Conservation (phyloP, 92 coral and sea anemone genomes). For the Muricea muricata region DNA sequence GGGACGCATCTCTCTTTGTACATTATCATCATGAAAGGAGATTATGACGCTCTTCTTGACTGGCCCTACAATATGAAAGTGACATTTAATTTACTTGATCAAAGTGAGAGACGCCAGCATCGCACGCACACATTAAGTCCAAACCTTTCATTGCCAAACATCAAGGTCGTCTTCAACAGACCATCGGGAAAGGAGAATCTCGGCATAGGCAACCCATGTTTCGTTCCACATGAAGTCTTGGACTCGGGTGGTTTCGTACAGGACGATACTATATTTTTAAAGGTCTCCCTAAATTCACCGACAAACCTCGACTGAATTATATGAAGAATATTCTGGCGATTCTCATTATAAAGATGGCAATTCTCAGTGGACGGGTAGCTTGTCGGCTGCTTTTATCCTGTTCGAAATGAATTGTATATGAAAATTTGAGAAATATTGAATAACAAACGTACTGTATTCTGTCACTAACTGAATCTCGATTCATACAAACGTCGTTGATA, state of each 20-base stretch:
- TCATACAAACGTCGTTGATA: no score
- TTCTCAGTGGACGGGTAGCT: no score
- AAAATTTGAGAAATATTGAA: no score
- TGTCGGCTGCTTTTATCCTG: no score
- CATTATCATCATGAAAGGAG: constrained; percentile 97
- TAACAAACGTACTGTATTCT: no score
- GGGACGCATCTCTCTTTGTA: constrained; percentile 91
- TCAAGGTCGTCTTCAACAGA: constrained; percentile 94
- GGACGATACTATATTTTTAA: constrained; percentile 87
- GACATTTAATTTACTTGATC: constrained; percentile 90
- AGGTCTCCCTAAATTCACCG: constrained; percentile 54
- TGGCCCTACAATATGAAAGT: constrained; percentile 99
- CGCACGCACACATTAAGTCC: constrained; percentile 92
- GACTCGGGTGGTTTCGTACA: constrained; percentile 86
- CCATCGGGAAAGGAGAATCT: constrained; percentile 92
- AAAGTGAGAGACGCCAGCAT: constrained; percentile 88
- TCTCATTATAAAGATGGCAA: no score
- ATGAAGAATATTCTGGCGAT: no score
- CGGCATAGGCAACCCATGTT: constrained; percentile 98
- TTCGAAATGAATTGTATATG: no score
- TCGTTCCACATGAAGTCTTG: constrained; percentile 87
- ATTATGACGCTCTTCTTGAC: constrained; percentile 87
- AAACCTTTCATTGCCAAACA: constrained; percentile 95
- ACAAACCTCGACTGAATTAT: constrained; percentile 28
- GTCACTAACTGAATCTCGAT: no score